Evolutionary conservation across 2,113 vertebrate genomes (phyloP).

Genomic region (Callipepla californica): DNA sequence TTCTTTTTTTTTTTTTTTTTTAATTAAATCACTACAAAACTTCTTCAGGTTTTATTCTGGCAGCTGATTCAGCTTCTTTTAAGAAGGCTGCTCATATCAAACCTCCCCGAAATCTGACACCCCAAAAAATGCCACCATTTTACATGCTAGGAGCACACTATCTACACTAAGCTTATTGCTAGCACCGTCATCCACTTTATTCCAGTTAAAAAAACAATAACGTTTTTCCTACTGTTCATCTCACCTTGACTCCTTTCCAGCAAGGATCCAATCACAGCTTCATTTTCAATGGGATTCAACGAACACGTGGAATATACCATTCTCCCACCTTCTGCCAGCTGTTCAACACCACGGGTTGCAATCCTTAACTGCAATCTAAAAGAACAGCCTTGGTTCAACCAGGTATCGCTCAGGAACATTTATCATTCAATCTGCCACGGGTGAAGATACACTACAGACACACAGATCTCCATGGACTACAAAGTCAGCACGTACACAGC

Average conservation of each 20-base stretch:
- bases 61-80: not conserved
- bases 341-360: conserved; percentile 92
- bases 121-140: not conserved
- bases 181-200: not conserved
- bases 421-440: not conserved
- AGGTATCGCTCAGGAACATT: not conserved
- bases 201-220: too few species aligned
- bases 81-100: not conserved
- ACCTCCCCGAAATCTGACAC: not conserved
- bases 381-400: conserved; percentile 14
- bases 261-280: conserved; percentile 91
- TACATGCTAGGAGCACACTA: not conserved
- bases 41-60: not conserved
- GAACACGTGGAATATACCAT: conserved; percentile 99
- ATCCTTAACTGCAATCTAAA: conserved; percentile 93
- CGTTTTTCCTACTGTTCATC: not conserved
- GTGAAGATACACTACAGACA: not conserved
- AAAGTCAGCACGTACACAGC: not conserved
- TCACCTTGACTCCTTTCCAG: conserved; percentile 96
- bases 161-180: not conserved
- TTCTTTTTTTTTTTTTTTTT: not conserved
- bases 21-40: too few species aligned
- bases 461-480: not conserved
- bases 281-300: conserved; percentile 95
- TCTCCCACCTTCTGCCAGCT: conserved; percentile 92